Evolutionary conservation across 2,113 vertebrate species (phyloP).

Genomic region (Ariopsis seemanni): DNA sequence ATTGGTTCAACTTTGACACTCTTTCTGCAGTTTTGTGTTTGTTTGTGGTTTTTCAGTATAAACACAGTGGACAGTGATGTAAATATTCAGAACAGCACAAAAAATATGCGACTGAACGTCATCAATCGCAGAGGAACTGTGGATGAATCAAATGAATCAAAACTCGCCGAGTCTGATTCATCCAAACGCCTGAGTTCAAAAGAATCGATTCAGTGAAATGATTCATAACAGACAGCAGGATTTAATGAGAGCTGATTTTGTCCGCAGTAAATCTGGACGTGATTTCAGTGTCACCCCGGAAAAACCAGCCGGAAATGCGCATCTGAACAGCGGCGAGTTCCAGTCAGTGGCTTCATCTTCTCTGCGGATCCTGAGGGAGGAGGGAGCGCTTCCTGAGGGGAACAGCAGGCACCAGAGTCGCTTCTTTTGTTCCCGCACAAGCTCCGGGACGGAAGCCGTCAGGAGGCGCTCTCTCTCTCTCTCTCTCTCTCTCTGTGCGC

Average conservation of each 20-base stretch:
- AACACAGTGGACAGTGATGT: neutral
- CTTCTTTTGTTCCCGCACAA: neutral
- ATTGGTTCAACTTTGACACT: neutral
- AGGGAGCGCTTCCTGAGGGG: neutral
- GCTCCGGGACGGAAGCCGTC: neutral
- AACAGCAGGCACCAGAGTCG: neutral
- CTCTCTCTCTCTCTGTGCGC: too few relatives aligned
- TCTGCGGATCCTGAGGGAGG: too few relatives aligned
- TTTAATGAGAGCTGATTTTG: slow-evolving; percentile 11
- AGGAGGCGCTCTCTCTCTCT: neutral
- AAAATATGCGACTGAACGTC: neutral
- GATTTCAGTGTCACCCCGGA: slow-evolving; percentile 1
- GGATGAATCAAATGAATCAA: neutral
- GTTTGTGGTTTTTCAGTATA: neutral
- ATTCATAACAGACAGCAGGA: neutral
- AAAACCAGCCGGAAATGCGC: neutral
- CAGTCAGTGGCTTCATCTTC: neutral
- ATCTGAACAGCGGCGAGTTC: neutral
- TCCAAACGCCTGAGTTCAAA: neutral
- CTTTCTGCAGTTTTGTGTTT: neutral
- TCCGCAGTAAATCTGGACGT: slow-evolving; percentile 5
- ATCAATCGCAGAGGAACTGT: neutral
- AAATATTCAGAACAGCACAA: neutral
- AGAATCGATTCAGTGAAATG: slow-evolving; percentile 7
- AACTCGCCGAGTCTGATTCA: neutral